Percentiles rank a stretch among this genome's conserved stretches.
phyloP scores from a whole-genome alignment of 2,113 vertebrate species.

The Lepus europaeus region DNA sequence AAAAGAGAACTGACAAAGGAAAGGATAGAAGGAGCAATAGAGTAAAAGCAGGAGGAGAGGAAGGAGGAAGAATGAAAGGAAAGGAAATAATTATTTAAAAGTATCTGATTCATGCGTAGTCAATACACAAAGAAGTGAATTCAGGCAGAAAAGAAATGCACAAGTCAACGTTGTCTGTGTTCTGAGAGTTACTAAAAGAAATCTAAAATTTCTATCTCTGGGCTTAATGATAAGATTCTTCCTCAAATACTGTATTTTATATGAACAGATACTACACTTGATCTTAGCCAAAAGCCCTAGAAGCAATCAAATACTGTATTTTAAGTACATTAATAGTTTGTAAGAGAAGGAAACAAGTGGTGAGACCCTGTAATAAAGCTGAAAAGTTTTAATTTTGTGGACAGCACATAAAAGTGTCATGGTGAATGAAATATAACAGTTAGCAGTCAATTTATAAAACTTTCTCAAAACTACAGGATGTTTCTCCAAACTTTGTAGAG shows the following conservation, averaged over 20 bases:
- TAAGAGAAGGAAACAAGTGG: background rate
- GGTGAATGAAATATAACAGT: background rate
- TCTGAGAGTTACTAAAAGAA: background rate
- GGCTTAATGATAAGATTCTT: background rate
- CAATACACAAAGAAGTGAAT: background rate
- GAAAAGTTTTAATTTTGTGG: background rate
- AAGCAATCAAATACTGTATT: background rate
- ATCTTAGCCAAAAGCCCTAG: no score
- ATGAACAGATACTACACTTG: no score
- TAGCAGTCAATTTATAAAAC: background rate
- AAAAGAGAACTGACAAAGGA: background rate
- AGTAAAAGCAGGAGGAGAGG: background rate
- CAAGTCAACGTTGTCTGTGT: background rate
- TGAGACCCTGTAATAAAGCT: background rate
- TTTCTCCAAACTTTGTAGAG: constrained; percentile 10
- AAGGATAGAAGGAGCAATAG: background rate
- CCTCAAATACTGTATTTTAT: background rate
- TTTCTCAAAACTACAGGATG: background rate
- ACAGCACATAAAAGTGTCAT: background rate
- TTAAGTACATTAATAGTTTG: background rate
- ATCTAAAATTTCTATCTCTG: background rate
- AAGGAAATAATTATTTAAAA: background rate
- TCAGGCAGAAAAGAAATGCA: background rate
- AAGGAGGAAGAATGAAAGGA: background rate
- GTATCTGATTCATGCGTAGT: background rate